Base-by-base conservation (phyloP, 30 jellyfish, hydroid and myxozoan genomes). In the Pelagia noctiluca region DNA sequence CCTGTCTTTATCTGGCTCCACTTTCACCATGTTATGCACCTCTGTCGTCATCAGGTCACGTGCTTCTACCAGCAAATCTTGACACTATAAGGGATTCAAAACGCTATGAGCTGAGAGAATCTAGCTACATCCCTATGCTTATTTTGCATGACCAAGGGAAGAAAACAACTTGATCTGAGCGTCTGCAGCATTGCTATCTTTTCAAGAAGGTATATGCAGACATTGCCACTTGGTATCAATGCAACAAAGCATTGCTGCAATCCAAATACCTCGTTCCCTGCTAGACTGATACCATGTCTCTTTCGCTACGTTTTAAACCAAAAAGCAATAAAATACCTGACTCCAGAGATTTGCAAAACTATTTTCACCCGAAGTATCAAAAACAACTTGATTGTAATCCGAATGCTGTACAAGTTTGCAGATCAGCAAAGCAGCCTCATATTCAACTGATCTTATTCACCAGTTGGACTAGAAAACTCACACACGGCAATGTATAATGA, bases 41-140 rank as follows among this genome's bases (percentile, higher is more conserved):
- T 86, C 96, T 50, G 89, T 63, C 92, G 86, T 68, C 97, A 93
- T 93, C 65, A 93, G 26, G 71, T 88, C 92, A 21, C 98, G 97
- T 25, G 98, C 98, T 71, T 81, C 89, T 0, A 87, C 88, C 64
- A 93, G 80, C 23, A 87, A 46, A 48, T 93, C 98, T 71, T 87
- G 98, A 63, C 96, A 84, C 98, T 93, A 24, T 25, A 73, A 64
- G 32, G 25, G 28, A 29, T 21, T 18, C 21, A 31, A n/a, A n/a
- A n/a, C n/a, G n/a, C n/a, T n/a, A n/a, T n/a, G n/a, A n/a, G n/a
- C n/a, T n/a, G n/a, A n/a, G n/a, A n/a, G n/a, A n/a, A n/a, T n/a
- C n/a, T n/a, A n/a, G n/a, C n/a, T n/a, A n/a, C n/a, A n/a, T n/a
- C n/a, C n/a, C n/a, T n/a, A n/a, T n/a, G n/a, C n/a, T n/a, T n/a